Evolutionary conservation across 2,797 vertebrate species (phyloP), one percentile per base, ranked within the genome.

Genomic region (Hipposideros larvatus): DNA sequence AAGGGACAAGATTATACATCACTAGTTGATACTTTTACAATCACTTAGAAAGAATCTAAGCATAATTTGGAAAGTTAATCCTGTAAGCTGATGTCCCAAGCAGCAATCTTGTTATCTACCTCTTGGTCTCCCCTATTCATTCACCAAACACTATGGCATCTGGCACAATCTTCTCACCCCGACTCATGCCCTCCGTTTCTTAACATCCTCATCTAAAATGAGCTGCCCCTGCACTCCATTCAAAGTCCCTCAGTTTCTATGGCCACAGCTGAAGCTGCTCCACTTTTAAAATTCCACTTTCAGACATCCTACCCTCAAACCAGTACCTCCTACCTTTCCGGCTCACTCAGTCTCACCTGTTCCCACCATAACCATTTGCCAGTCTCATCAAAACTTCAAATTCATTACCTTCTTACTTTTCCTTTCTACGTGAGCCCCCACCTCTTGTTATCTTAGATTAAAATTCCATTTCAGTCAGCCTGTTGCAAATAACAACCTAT

Each of bases 1-100:
- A 90, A 87, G 48, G 43, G 28, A 53, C 28, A 87, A 63, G 34
- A 18, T 88, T 55, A 74, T 80, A 22, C 11, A 21, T 55, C 43
- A 34, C 22, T 75, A 75, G 68, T 84, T 73, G 34, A 55, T 65
- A 88, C 34, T 82, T 88, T 73, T 65, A 66, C 46, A 46, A 34
- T 82, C 34, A 53, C 34, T 68, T 48, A 37, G 34, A 66, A 26
- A 89, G 16, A 77, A 65, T 66, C 31, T 41, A 68, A 59, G 61
- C 11, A 77, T 70, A 77, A 61, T 90, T 61, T 85, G 79, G 61
- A 77, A 94, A 84, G 43, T 11, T 94, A 26, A 70, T 68, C 61
- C 53, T 61, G 24, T 53, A 59, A 61, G 70, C 15, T 59, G 70
- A 77, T 41, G 15, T 61, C 51, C 63, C 34, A 90, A 18, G 63